A percentile compares a stretch with the other conserved stretches of the same genome.
These are phyloP conservation scores for Turdus rufiventris DNA, from an alignment of 2,113 vertebrate genomes.

Conservation along the genomic window DNA sequence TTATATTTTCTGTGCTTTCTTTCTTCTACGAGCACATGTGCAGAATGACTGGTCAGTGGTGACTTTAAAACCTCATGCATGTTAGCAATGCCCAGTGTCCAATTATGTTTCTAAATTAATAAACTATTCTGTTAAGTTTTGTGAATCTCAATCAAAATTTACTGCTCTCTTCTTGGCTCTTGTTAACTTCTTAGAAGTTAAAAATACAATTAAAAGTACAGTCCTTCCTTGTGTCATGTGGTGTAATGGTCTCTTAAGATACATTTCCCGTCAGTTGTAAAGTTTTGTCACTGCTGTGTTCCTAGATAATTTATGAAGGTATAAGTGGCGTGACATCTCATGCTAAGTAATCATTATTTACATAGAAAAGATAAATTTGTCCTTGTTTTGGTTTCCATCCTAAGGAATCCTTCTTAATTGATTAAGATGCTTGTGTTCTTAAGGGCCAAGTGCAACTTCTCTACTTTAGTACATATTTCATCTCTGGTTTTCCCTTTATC, in stretches of 20 bases:
- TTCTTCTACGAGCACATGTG: accelerated
- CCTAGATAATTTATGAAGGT: not conserved
- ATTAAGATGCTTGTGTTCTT: not conserved
- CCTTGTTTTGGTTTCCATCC: not conserved
- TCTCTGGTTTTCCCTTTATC: not conserved
- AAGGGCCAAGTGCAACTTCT: not conserved
- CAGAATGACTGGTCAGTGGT: not conserved
- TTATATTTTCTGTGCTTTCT: not conserved
- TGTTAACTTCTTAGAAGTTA: not conserved
- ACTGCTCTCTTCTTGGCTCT: not conserved
- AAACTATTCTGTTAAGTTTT: not conserved
- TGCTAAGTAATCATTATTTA: not conserved
- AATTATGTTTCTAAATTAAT: not conserved
- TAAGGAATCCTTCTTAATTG: not conserved
- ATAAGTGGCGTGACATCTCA: not conserved
- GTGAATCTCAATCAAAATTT: not conserved
- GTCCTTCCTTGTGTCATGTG: not conserved
- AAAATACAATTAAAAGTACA: not conserved
- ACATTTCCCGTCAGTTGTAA: not conserved
- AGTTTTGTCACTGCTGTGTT: not conserved
- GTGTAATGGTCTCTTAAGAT: not conserved
- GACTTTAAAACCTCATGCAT: not conserved
- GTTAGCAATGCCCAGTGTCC: not conserved
- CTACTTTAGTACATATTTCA: not conserved
- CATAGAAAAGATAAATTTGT: not conserved